phyloP scores from a whole-genome alignment of 2,113 vertebrate genomes.

The Aspiorhynchus laticeps region DNA sequence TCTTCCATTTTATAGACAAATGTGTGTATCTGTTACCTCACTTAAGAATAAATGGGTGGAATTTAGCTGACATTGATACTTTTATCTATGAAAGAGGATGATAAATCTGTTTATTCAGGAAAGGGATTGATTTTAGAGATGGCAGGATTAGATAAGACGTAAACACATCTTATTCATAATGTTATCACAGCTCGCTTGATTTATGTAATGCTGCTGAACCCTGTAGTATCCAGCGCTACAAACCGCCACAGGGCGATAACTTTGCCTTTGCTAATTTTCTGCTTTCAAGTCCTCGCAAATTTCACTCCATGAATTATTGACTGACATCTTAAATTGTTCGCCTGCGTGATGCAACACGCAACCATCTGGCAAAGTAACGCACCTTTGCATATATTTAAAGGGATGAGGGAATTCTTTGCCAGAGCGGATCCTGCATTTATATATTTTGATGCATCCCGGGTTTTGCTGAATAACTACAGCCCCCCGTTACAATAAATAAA shows the following conservation, averaged over 20 bases:
- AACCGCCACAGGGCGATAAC: neutral
- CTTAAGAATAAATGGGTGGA: neutral
- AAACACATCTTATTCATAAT: slow-evolving; percentile 49
- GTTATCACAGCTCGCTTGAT: slow-evolving; percentile 32
- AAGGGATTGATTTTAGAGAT: slow-evolving; percentile 57
- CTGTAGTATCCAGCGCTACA: neutral
- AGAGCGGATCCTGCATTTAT: slow-evolving; percentile 1
- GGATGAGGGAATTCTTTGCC: neutral
- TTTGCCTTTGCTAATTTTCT: neutral
- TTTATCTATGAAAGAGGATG: neutral
- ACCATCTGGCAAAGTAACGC: neutral
- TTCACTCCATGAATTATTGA: neutral
- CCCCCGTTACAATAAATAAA: slow-evolving; percentile 27
- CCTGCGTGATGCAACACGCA: neutral
- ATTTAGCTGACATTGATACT: slow-evolving; percentile 4
- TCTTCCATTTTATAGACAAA: neutral
- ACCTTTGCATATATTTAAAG: neutral
- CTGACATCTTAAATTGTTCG: neutral
- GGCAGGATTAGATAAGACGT: slow-evolving; percentile 60
- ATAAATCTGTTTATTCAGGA: slow-evolving; percentile 22
- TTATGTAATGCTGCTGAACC: slow-evolving; percentile 28
- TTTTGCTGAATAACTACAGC: slow-evolving; percentile 5
- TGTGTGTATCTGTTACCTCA: neutral
- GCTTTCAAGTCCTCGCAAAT: neutral
- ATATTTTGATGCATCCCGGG: slow-evolving; percentile 32